Evolutionary conservation across 2,113 vertebrate genomes (phyloP).

Genomic region (Barnardius zonarius): DNA sequence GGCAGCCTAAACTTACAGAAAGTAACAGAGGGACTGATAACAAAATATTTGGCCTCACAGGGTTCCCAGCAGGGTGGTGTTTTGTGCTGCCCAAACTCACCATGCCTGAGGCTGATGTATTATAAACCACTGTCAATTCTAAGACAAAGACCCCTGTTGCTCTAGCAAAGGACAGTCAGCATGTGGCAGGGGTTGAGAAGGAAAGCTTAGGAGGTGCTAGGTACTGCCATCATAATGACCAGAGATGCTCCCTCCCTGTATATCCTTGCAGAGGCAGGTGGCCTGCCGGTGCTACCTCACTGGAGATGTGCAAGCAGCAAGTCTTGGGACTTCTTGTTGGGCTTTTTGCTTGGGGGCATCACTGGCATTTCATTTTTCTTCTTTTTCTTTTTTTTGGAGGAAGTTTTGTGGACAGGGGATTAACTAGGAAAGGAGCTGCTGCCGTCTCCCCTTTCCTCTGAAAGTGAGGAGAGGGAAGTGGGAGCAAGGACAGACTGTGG

Average conservation of each 20-base stretch:
- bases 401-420: neutral
- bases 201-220: neutral
- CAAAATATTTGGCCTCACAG: neutral
- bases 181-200: fast-evolving
- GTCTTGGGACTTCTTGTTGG: neutral
- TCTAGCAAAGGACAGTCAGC: fast-evolving
- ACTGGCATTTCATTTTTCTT: neutral
- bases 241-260: fast-evolving
- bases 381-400: neutral
- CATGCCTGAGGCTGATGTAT: fast-evolving
- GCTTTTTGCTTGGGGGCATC: neutral
- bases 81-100: neutral
- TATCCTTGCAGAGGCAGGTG: fast-evolving
- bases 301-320: neutral
- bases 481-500: neutral
- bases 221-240: neutral
- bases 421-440: neutral
- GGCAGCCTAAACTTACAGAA: neutral
- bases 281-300: neutral
- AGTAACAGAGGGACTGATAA: neutral
- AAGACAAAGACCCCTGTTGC: neutral
- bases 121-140: neutral
- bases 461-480: neutral
- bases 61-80: neutral
- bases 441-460: neutral